phyloP scores from a whole-genome alignment of 2,113 vertebrate species.

The Oceanites oceanicus region DNA sequence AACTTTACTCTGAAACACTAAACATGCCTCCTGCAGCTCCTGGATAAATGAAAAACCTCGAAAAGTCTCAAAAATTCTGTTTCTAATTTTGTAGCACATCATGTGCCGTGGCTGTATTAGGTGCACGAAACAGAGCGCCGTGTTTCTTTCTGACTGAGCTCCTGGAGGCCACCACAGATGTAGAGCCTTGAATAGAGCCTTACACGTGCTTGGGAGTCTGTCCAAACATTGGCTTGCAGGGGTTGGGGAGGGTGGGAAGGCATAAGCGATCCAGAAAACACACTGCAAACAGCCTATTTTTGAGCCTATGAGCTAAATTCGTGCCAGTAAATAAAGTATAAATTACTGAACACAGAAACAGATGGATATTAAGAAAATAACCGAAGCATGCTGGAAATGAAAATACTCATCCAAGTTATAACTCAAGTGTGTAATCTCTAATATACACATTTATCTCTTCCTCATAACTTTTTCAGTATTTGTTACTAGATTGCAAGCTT shows the following conservation, averaged over 20 bases:
- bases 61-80: neutral
- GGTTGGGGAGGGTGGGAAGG: neutral
- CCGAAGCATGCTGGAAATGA: neutral
- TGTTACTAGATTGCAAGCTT: neutral
- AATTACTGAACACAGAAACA: conserved; percentile 18
- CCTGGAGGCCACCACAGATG: neutral
- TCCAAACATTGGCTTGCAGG: neutral
- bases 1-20: neutral
- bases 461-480: conserved; percentile 5
- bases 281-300: neutral
- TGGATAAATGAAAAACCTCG: neutral
- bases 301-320: neutral
- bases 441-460: conserved; percentile 38
- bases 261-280: neutral
- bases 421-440: neutral
- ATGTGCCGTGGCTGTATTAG: rapidly evolving
- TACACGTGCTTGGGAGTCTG: neutral
- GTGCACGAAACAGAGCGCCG: rapidly evolving
- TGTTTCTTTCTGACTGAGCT: neutral
- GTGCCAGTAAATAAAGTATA: conserved; percentile 33
- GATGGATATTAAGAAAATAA: conserved; percentile 52
- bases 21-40: neutral
- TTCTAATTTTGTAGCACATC: neutral
- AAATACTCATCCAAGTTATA: neutral
- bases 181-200: neutral